phyloP scores from a whole-genome alignment of 2,113 vertebrate species.

The Cettia cetti region DNA sequence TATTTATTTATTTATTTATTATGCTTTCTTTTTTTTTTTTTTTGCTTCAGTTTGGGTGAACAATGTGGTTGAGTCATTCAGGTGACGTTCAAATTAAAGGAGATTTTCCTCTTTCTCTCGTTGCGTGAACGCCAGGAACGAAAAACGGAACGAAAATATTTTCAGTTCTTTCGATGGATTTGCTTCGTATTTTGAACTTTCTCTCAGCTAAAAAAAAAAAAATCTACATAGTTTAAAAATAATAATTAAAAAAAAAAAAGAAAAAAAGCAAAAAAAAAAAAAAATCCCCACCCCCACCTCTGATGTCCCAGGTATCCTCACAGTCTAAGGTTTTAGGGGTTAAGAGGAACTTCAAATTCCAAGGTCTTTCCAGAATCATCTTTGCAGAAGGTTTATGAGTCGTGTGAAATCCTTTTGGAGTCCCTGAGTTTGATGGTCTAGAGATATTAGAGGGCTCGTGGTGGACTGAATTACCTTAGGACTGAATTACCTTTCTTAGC shows the following conservation, averaged over 20 bases:
- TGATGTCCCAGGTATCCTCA: slow-evolving; percentile 28
- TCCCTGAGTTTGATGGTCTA: slow-evolving; percentile 49
- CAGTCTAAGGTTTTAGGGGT: slow-evolving; percentile 15
- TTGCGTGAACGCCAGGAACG: slow-evolving; percentile 48
- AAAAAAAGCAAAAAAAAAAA: background rate
- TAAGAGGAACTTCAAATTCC: background rate
- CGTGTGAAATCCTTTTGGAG: slow-evolving; percentile 21
- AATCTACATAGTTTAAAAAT: background rate
- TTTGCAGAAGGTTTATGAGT: slow-evolving; percentile 27
- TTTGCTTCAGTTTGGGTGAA: slow-evolving; percentile 48
- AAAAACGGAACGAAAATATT: background rate
- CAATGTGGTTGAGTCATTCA: slow-evolving; percentile 32
- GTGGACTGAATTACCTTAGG: slow-evolving; percentile 54
- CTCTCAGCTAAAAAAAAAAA: slow-evolving; percentile 19
- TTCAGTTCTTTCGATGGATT: slow-evolving; percentile 26
- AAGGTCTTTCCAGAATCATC: slow-evolving; percentile 17
- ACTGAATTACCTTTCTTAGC: slow-evolving; percentile 65
- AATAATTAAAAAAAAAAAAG: background rate
- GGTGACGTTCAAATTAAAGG: slow-evolving; percentile 36
- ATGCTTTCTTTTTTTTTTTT: background rate
- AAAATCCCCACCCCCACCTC: background rate
- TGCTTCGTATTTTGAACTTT: slow-evolving; percentile 8
- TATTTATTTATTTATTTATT: slow-evolving; percentile 68
- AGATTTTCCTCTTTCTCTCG: slow-evolving; percentile 52
- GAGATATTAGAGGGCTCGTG: slow-evolving; percentile 44